These are phyloP conservation scores for Rhynchotus rufescens DNA, from an alignment of 2,797 vertebrate genomes.

Conservation along the genomic window DNA sequence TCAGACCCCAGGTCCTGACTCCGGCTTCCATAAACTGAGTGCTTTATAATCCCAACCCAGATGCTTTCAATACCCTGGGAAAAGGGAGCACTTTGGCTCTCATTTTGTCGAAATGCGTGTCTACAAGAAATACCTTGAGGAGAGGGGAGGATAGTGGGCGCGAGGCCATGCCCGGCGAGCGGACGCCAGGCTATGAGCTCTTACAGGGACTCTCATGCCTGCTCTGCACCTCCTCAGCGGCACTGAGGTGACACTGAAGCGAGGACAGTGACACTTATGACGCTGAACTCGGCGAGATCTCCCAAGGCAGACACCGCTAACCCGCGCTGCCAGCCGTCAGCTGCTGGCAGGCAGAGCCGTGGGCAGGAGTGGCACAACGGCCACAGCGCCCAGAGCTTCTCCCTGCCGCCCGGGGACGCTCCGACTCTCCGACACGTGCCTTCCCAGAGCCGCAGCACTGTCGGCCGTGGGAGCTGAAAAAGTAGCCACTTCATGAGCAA, in stretches of 20 bases:
- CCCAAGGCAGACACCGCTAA: background rate
- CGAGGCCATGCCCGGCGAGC: fast-evolving
- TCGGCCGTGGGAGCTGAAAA: fast-evolving
- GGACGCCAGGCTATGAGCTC: background rate
- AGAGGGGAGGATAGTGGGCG: background rate
- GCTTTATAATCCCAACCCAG: background rate
- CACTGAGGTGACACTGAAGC: no score
- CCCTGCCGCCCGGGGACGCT: background rate
- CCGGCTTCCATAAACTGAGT: background rate
- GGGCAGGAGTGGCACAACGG: no score
- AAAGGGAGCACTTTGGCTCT: background rate
- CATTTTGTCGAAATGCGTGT: background rate
- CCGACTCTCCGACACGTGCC: background rate
- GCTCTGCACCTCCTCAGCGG: background rate
- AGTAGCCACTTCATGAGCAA: background rate
- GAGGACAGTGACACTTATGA: background rate
- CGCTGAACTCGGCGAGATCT: fast-evolving
- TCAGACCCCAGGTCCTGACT: background rate
- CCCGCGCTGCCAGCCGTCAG: fast-evolving
- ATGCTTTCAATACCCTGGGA: background rate
- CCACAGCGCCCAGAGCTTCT: no score
- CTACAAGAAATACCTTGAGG: fast-evolving
- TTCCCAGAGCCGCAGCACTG: background rate
- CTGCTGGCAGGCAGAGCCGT: fast-evolving
- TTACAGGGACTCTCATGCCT: background rate